These are phyloP conservation scores for Trypoxylus dichotomus DNA, from an alignment of 1,140 invertebrate genomes.

Conservation along the genomic window DNA sequence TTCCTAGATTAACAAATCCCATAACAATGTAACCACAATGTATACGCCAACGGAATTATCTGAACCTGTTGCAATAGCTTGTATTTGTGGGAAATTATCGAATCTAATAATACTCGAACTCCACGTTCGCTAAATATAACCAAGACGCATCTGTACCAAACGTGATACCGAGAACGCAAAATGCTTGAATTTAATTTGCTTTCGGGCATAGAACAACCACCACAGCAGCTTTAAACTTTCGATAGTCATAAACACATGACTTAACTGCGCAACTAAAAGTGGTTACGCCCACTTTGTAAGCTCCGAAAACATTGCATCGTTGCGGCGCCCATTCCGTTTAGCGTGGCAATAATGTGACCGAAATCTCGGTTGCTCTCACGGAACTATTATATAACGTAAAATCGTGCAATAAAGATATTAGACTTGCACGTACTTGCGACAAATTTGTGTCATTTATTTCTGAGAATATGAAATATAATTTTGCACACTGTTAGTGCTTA, in stretches of 20 bases:
- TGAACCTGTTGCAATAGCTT: too few relatives aligned
- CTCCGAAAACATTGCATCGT: conserved; percentile 16
- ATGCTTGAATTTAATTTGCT: neutral
- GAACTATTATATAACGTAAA: neutral
- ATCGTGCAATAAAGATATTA: neutral
- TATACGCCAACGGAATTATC: too few relatives aligned
- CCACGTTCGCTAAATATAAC: neutral
- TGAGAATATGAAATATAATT: too few relatives aligned
- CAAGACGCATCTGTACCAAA: neutral
- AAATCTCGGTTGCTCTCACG: conserved; percentile 9
- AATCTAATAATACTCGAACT: neutral
- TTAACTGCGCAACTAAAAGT: conserved; percentile 7
- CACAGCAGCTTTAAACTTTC: neutral
- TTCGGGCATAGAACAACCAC: neutral
- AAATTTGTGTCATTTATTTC: neutral
- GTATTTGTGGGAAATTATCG: too few relatives aligned
- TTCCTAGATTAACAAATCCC: too few relatives aligned
- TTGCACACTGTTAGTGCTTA: too few relatives aligned
- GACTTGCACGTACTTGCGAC: neutral
- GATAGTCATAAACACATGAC: conserved; percentile 22
- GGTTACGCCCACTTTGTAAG: neutral
- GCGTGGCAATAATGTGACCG: neutral
- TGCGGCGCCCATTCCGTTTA: neutral
- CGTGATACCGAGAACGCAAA: neutral
- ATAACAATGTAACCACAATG: too few relatives aligned